These are phyloP conservation scores for Psilopsiagon aurifrons DNA, from an alignment of 2,113 vertebrate genomes.

Conservation along the genomic window DNA sequence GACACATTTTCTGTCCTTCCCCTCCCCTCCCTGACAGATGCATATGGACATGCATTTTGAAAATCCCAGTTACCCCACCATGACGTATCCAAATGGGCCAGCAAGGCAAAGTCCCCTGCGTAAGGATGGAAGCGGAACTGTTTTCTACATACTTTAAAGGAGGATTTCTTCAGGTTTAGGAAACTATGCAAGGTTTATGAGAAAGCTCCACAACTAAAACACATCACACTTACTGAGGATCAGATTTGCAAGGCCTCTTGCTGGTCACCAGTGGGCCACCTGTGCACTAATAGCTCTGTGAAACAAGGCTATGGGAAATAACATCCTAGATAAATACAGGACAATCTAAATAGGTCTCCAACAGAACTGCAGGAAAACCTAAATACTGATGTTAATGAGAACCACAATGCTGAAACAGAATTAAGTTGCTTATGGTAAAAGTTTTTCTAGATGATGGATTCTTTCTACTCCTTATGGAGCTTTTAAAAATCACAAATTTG, in stretches of 20 bases:
- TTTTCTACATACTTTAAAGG: not conserved
- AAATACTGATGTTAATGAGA: not conserved
- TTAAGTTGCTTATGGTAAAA: not conserved
- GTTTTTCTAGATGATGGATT: not conserved
- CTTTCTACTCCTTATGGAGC: not conserved
- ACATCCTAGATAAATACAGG: not conserved
- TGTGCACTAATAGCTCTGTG: not conserved
- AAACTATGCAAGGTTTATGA: not conserved
- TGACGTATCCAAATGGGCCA: not conserved
- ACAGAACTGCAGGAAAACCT: not conserved
- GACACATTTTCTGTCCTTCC: not conserved
- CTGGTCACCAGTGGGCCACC: not conserved
- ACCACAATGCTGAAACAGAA: not conserved
- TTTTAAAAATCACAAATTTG: constrained; percentile 3
- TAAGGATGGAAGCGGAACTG: not conserved
- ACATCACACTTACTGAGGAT: not conserved
- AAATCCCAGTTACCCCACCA: not conserved
- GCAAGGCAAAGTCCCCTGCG: not conserved
- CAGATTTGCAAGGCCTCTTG: not conserved
- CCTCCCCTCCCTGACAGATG: not conserved
- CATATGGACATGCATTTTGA: not conserved
- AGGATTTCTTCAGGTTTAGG: not conserved
- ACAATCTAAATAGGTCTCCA: not conserved
- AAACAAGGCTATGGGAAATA: not conserved
- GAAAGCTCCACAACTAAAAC: not conserved